phyloP scores from a whole-genome alignment of 2,888 invertebrate species.

The Syrphus vitripennis region DNA sequence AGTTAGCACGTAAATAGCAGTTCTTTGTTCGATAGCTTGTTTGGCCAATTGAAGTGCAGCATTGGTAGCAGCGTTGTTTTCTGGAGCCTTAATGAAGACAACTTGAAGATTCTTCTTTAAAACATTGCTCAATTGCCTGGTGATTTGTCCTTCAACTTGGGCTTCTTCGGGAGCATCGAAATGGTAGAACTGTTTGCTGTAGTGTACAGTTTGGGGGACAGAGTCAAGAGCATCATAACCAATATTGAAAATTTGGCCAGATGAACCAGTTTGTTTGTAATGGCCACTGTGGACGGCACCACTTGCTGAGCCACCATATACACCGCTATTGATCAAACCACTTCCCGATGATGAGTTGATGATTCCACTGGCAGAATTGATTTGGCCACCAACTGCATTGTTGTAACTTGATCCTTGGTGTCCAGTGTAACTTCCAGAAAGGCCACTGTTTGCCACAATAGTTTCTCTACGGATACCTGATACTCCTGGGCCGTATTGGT shows the following conservation, averaged over 20 bases:
- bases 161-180: constrained; percentile 75
- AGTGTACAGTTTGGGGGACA: constrained; percentile 44
- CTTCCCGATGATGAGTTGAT: background rate
- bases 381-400: constrained; percentile 66
- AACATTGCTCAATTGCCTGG: constrained; percentile 53
- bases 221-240: constrained; percentile 27
- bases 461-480: background rate
- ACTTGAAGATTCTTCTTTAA: constrained; percentile 77
- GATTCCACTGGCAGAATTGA: constrained; percentile 22
- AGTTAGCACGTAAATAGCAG: constrained; percentile 79
- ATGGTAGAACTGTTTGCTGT: constrained; percentile 75
- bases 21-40: constrained; percentile 78
- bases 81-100: constrained; percentile 79
- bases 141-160: constrained; percentile 68
- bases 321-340: background rate
- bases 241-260: constrained; percentile 46
- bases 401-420: background rate
- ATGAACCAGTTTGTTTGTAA: constrained; percentile 13
- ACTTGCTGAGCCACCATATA: background rate
- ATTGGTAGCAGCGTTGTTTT: constrained; percentile 77
- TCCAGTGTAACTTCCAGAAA: background rate
- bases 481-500: constrained; percentile 23
- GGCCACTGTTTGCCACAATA: background rate
- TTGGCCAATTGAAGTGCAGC: constrained; percentile 78
- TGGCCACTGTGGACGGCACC: constrained; percentile 15